A percentile compares a stretch with the other conserved stretches of the same genome.
Evolutionary conservation across 2,888 invertebrate genomes (phyloP).

Genomic region (Griposia aprilina): DNA sequence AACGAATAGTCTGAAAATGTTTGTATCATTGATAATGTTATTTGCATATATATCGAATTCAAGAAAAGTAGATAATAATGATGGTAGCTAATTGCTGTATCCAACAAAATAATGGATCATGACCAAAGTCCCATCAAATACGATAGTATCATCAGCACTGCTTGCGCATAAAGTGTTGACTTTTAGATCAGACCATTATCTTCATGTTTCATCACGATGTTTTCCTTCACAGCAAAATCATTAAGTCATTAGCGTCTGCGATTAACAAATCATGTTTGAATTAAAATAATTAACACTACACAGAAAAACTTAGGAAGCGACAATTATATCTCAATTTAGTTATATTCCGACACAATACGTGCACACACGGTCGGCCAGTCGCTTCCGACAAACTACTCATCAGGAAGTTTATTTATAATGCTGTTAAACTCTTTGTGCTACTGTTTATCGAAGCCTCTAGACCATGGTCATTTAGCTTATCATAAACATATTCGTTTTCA

Average conservation of each 20-base stretch:
- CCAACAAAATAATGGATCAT: neutral
- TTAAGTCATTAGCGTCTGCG: slow-evolving; percentile 20
- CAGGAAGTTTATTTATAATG: slow-evolving; percentile 53
- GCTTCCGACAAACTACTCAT: slow-evolving; percentile 59
- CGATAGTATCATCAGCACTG: neutral
- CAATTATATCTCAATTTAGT: slow-evolving; percentile 50
- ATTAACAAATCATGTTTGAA: slow-evolving; percentile 24
- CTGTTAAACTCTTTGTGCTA: slow-evolving; percentile 57
- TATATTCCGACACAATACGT: slow-evolving; percentile 42
- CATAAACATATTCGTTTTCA: slow-evolving; percentile 17
- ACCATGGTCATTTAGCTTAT: slow-evolving; percentile 53
- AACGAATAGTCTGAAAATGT: neutral
- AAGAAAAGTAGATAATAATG: neutral
- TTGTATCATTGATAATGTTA: neutral
- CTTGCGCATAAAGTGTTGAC: neutral
- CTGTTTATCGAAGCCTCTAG: slow-evolving; percentile 46
- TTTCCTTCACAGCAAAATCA: slow-evolving; percentile 12
- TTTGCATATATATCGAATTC: neutral
- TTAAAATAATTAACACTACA: slow-evolving; percentile 46
- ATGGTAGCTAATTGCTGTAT: neutral
- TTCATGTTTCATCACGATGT: neutral
- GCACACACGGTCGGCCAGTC: slow-evolving; percentile 17
- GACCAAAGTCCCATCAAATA: neutral
- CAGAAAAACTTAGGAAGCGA: slow-evolving; percentile 60
- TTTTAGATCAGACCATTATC: neutral